A percentile compares a stretch with the other conserved stretches of the same genome.
phyloP scores from a whole-genome alignment of 1,140 invertebrate species.

The Hyposmocoma kahamanoa region DNA sequence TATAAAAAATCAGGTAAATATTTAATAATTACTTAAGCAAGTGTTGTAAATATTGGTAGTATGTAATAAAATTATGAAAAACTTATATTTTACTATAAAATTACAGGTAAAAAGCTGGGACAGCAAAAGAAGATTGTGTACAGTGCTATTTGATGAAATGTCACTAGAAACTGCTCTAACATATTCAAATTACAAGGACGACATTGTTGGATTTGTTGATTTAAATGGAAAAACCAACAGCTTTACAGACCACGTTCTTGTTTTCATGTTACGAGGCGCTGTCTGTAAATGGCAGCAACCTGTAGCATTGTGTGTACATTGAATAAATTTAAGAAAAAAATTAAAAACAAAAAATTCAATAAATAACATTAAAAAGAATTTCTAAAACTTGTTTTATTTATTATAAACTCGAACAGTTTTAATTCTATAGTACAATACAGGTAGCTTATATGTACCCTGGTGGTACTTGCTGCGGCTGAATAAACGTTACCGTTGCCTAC shows the following conservation, averaged over 20 bases:
- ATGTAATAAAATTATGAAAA: neutral
- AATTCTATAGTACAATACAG: too few relatives aligned
- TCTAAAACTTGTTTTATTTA: too few relatives aligned
- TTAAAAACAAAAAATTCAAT: too few relatives aligned
- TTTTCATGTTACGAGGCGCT: slow-evolving; percentile 16
- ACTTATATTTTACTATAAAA: too few relatives aligned
- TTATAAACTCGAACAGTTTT: too few relatives aligned
- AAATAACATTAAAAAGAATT: too few relatives aligned
- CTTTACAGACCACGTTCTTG: slow-evolving; percentile 13
- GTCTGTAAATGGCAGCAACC: slow-evolving; percentile 18
- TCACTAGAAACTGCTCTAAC: slow-evolving; percentile 12
- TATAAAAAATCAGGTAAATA: slow-evolving; percentile 4
- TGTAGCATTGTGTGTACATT: too few relatives aligned
- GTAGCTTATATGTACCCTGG: too few relatives aligned
- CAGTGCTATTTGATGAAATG: slow-evolving; percentile 20
- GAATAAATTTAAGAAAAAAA: too few relatives aligned
- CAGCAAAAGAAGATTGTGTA: slow-evolving; percentile 15
- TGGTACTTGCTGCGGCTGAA: too few relatives aligned
- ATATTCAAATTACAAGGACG: slow-evolving; percentile 10
- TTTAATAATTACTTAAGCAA: neutral
- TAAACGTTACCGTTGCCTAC: too few relatives aligned
- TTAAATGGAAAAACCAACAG: neutral
- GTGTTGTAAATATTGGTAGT: neutral
- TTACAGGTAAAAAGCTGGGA: neutral
- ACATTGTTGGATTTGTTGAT: slow-evolving; percentile 1